These are phyloP conservation scores for Gephyroberyx darwinii DNA, from an alignment of 2,797 vertebrate species.

Conservation along the genomic window DNA sequence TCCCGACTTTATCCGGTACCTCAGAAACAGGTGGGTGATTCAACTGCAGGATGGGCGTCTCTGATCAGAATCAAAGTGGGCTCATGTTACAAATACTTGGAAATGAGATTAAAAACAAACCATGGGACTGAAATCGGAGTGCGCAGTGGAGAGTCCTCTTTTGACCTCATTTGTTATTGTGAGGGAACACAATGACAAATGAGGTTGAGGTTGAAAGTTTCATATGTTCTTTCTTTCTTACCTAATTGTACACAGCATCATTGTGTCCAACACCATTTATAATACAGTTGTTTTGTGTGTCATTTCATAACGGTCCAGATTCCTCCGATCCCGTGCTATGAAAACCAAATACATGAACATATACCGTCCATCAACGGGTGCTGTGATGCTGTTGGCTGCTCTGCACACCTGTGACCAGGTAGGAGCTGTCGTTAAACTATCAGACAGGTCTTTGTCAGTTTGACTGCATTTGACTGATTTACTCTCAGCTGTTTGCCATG, in stretches of 20 bases:
- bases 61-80: not conserved
- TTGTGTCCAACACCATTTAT: not conserved
- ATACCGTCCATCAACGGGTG: conserved; percentile 84
- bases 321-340: conserved; percentile 72
- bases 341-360: conserved; percentile 62
- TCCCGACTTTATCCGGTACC: conserved; percentile 85
- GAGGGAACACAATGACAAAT: no score
- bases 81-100: conserved; percentile 3
- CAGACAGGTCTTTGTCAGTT: not conserved
- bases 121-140: conserved; percentile 9
- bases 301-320: conserved; percentile 64
- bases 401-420: conserved; percentile 86
- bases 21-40: conserved; percentile 83
- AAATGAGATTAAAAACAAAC: conserved; percentile 8
- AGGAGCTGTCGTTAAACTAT: not conserved
- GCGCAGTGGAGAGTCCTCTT: not conserved
- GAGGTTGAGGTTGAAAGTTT: not conserved
- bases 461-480: conserved; percentile 25
- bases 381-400: conserved; percentile 82
- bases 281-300: not conserved
- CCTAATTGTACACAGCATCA: not conserved
- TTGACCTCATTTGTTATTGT: not conserved
- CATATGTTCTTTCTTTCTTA: not conserved
- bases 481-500: not conserved
- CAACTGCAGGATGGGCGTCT: not conserved